Percentiles rank a stretch among this genome's conserved stretches.
phyloP scores from a whole-genome alignment of 2,888 invertebrate species.

The Nymphalis polychloros region DNA sequence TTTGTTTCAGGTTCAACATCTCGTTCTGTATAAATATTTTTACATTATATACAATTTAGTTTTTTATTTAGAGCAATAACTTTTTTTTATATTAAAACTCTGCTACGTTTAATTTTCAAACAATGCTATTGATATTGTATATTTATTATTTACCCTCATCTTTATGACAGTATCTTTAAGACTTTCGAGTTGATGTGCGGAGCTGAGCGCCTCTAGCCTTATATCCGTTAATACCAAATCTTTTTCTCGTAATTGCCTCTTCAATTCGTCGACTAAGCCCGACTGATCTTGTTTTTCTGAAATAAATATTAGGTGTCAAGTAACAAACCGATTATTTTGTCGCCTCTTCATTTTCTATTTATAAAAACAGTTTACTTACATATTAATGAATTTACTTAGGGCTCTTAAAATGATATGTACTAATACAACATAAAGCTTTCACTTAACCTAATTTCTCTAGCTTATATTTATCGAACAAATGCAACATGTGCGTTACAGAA shows the following conservation, averaged over 20 bases:
- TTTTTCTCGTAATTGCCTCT: conserved; percentile 96
- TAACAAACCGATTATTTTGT: conserved; percentile 1
- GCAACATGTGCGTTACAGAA: conserved; percentile 20
- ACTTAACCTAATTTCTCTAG: conserved; percentile 33
- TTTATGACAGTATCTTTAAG: conserved; percentile 97
- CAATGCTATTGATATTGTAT: not conserved
- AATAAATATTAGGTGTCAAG: conserved; percentile 41
- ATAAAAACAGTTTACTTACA: conserved; percentile 23
- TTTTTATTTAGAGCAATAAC: too few relatives aligned
- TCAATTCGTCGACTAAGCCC: conserved; percentile 88
- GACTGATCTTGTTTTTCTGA: conserved; percentile 75
- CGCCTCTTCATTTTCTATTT: conserved; percentile 30
- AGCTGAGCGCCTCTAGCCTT: conserved; percentile 96
- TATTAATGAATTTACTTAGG: conserved; percentile 28
- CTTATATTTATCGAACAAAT: conserved; percentile 20
- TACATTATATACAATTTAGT: not conserved
- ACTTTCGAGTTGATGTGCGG: conserved; percentile 98
- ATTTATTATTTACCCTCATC: conserved; percentile 91
- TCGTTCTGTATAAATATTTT: conserved; percentile 85
- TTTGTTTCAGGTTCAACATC: conserved; percentile 97
- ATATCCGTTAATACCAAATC: conserved; percentile 98
- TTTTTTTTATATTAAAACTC: too few relatives aligned
- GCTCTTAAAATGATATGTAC: conserved; percentile 18
- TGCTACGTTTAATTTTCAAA: not conserved
- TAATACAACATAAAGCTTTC: conserved; percentile 20